phyloP scores from a whole-genome alignment of 2,113 vertebrate species.

The Menidia beryllina region DNA sequence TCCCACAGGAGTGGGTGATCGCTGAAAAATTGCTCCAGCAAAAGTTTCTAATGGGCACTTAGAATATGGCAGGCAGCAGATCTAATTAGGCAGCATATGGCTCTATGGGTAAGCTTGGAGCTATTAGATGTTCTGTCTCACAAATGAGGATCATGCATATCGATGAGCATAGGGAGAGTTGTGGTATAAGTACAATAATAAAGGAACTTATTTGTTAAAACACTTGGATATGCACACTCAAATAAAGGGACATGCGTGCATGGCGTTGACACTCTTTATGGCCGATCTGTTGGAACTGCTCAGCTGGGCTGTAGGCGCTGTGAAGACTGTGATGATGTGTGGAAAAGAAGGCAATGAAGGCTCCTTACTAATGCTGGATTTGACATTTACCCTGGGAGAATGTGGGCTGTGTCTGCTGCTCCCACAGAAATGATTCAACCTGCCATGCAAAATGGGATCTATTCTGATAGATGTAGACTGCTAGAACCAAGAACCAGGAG shows the following conservation, averaged over 20 bases:
- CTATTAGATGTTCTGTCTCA: constrained; percentile 14
- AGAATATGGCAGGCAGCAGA: constrained; percentile 39
- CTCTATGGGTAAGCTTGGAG: constrained; percentile 10
- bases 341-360: constrained; percentile 52
- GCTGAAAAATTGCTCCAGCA: constrained; percentile 6
- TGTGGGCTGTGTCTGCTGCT: constrained; percentile 64
- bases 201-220: constrained; percentile 9
- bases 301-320: constrained; percentile 65
- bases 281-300: constrained; percentile 55
- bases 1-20: background rate
- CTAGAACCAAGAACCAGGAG: constrained; percentile 39
- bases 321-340: constrained; percentile 46
- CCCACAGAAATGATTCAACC: constrained; percentile 69
- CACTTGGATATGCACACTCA: constrained; percentile 29
- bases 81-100: constrained; percentile 59
- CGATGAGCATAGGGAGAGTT: background rate
- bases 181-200: constrained; percentile 13
- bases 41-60: constrained; percentile 17
- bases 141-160: constrained; percentile 17
- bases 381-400: constrained; percentile 77
- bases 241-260: constrained; percentile 26
- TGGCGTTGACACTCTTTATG: constrained; percentile 19
- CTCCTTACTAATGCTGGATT: constrained; percentile 58
- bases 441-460: constrained; percentile 51
- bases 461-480: constrained; percentile 59